These are phyloP conservation scores for Oxygymnocypris stewartii DNA, from an alignment of 2,113 vertebrate genomes.

Conservation along the genomic window DNA sequence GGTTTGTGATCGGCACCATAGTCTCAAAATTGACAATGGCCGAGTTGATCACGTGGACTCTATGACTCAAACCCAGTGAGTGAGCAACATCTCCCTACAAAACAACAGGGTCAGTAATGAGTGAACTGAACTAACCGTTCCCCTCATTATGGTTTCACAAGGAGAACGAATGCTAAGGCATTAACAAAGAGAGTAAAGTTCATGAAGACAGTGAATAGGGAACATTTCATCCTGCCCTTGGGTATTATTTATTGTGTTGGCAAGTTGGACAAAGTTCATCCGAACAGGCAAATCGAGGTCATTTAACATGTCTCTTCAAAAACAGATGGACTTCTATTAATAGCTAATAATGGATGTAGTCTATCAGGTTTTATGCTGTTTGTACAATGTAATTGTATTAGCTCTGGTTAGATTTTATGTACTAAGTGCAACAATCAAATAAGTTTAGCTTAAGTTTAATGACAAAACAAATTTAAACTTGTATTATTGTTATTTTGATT, in stretches of 20 bases:
- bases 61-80: slow-evolving; percentile 78
- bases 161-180: slow-evolving; percentile 1
- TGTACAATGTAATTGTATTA: not conserved
- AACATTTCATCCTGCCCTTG: slow-evolving; percentile 7
- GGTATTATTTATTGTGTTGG: not conserved
- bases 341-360: not conserved
- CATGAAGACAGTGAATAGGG: slow-evolving; percentile 10
- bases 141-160: slow-evolving; percentile 16
- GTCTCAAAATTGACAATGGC: slow-evolving; percentile 68
- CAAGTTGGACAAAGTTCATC: slow-evolving; percentile 46
- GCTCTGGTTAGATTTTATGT: not conserved
- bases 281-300: slow-evolving; percentile 6
- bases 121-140: not conserved
- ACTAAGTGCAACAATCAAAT: not conserved
- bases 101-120: slow-evolving; percentile 19
- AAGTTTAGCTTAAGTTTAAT: not conserved
- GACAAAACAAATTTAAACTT: not conserved
- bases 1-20: slow-evolving; percentile 62
- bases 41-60: slow-evolving; percentile 73
- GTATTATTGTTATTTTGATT: not conserved
- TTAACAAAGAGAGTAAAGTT: slow-evolving; percentile 12
- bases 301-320: not conserved
- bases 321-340: not conserved
- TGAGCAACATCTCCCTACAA: slow-evolving; percentile 78
- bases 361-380: not conserved